These are phyloP conservation scores for Spodoptera littoralis DNA, from an alignment of 2,888 invertebrate genomes.

Conservation along the genomic window DNA sequence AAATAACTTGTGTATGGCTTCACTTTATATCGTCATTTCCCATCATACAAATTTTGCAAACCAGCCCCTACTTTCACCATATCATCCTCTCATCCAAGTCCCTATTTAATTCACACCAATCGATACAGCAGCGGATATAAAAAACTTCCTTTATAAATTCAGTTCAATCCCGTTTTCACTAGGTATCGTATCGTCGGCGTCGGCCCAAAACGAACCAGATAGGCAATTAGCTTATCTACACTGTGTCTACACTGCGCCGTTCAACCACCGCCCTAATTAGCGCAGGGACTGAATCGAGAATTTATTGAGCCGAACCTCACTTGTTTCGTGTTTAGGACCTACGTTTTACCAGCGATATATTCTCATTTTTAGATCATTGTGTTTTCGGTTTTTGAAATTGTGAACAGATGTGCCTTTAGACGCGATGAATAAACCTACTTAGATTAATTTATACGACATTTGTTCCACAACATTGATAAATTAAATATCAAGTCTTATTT, in stretches of 20 bases:
- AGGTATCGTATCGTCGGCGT: slow-evolving; percentile 53
- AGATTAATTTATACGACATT: too few relatives aligned
- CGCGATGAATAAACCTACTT: too few relatives aligned
- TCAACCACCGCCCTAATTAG: slow-evolving; percentile 68
- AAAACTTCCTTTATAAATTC: slow-evolving; percentile 12
- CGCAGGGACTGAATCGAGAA: slow-evolving; percentile 61
- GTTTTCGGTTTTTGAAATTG: neutral
- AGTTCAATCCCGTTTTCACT: slow-evolving; percentile 12
- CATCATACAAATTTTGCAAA: too few relatives aligned
- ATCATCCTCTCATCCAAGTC: too few relatives aligned
- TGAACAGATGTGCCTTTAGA: too few relatives aligned
- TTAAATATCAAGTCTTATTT: too few relatives aligned
- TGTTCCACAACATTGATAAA: too few relatives aligned
- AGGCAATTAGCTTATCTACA: slow-evolving; percentile 68
- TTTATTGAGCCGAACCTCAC: slow-evolving; percentile 64
- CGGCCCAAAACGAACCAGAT: slow-evolving; percentile 50
- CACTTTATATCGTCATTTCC: too few relatives aligned
- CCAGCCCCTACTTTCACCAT: too few relatives aligned
- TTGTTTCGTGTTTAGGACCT: slow-evolving; percentile 52
- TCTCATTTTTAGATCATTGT: slow-evolving; percentile 8
- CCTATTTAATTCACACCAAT: neutral
- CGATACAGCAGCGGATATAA: neutral
- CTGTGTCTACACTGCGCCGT: slow-evolving; percentile 56
- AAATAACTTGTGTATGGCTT: too few relatives aligned
- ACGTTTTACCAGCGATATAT: slow-evolving; percentile 25